Base-by-base conservation (phyloP, 1,140 invertebrate species). In the Caenorhabditis inopinata region DNA sequence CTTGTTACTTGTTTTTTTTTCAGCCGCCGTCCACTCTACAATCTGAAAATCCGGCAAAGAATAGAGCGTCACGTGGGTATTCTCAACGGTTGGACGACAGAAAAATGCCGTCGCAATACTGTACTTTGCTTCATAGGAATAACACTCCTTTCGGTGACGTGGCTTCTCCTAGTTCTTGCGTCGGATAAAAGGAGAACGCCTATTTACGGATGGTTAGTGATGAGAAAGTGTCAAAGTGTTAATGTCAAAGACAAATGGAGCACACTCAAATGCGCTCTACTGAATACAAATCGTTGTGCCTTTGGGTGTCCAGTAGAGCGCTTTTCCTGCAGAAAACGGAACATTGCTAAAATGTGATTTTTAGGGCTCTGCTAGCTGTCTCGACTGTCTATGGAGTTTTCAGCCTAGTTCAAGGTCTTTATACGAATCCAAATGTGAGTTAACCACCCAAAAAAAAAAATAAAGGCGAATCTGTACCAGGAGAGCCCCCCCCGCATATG, bases 31-130 rank as follows among this genome's bases (percentile, higher is more conserved):
- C 58, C 58, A 18, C 9, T 68, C 16, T 68, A 38, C 32, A 68
- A 68, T 38, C 58, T 68, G 16, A 68, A 68, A 68, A 68, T 68
- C 12, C 29, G 58, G 11, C 58, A 68, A 68, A n/a, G 32, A 68
- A 68, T 68, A 1, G 58, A 68, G n/a, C 27, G n/a, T 12, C 7
- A 68, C 12, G 32, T 38, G 2, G 58, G 58, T 38, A n/a, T 68
- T 21, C 18, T 68, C 23, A 32, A 68, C 23, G 58, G 58, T 38
- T 68, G 58, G 58, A 32, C 38, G 35, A 32, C 58, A 6, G 58
- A 68, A n/a, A 68, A 68, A n/a, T 68, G 58, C n/a, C 58, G 58
- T 18, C 29, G 58, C 7, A 68, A 68, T 27, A 68, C 58, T 4
- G 58, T 68, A 38, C 32, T 68, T 18, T 68, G 58, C 21, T 68